Conservation (phyloP, 2,888 invertebrate genomes). For the Noctua pronuba region DNA sequence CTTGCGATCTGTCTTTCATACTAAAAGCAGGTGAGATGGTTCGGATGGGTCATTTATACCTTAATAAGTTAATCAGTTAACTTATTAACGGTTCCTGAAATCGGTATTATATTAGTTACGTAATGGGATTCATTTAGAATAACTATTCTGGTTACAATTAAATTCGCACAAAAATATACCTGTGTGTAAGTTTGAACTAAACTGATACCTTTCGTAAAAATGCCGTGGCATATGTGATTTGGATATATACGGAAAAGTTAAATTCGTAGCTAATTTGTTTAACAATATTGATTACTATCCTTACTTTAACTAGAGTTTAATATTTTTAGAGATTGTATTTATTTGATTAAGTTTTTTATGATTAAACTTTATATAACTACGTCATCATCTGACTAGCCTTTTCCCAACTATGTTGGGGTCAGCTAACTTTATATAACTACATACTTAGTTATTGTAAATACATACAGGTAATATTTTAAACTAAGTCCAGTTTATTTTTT, state of each 20-base stretch:
- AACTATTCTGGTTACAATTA: not conserved
- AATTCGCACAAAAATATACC: not conserved
- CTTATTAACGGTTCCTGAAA: not conserved
- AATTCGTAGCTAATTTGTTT: not conserved
- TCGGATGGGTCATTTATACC: not conserved
- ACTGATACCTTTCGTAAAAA: not conserved
- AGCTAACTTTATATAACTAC: not conserved
- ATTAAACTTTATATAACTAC: not conserved
- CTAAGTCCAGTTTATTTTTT: not conserved
- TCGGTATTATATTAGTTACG: not conserved
- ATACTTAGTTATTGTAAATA: not conserved
- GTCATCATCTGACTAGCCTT: too few relatives aligned
- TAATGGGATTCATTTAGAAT: not conserved
- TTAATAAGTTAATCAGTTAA: not conserved
- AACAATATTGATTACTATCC: not conserved
- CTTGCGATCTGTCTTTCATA: too few relatives aligned
- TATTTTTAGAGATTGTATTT: not conserved
- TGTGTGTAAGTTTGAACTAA: not conserved
- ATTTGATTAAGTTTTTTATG: too few relatives aligned
- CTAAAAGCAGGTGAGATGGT: too few relatives aligned
- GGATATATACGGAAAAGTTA: not conserved
- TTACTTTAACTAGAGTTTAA: not conserved
- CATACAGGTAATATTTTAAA: not conserved
- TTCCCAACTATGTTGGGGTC: too few relatives aligned
- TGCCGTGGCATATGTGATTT: not conserved